phyloP scores from a whole-genome alignment of 2,113 vertebrate species.

The Oxyura jamaicensis region DNA sequence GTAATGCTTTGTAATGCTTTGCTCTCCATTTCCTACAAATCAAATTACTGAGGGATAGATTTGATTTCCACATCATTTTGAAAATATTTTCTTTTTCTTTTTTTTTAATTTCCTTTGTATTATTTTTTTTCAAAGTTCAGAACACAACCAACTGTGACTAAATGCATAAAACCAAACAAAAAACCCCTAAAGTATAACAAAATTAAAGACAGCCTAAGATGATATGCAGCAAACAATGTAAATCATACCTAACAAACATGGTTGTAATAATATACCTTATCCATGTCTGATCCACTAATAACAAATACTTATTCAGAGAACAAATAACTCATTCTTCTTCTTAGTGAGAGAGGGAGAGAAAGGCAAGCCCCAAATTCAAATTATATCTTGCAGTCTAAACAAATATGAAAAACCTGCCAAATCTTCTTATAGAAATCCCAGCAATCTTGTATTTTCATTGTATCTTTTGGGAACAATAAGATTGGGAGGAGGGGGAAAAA shows the following conservation, averaged over 20 bases:
- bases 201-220: slow-evolving; percentile 79
- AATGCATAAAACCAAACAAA: slow-evolving; percentile 82
- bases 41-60: slow-evolving; percentile 82
- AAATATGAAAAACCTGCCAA: slow-evolving; percentile 69
- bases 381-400: slow-evolving; percentile 69
- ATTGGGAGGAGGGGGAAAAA: background rate
- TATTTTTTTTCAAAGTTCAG: slow-evolving; percentile 82
- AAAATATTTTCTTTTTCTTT: slow-evolving; percentile 84
- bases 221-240: slow-evolving; percentile 71
- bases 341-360: slow-evolving; percentile 24
- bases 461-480: slow-evolving; percentile 48
- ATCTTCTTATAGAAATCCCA: slow-evolving; percentile 70
- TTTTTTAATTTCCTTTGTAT: slow-evolving; percentile 83
- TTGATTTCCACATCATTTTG: slow-evolving; percentile 84
- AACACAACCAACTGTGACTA: slow-evolving; percentile 82
- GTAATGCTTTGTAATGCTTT: slow-evolving; percentile 81
- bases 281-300: slow-evolving; percentile 81
- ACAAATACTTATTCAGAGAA: slow-evolving; percentile 76
- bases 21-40: slow-evolving; percentile 84
- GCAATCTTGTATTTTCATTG: slow-evolving; percentile 62
- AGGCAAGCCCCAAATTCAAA: slow-evolving; percentile 72
- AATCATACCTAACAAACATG: slow-evolving; percentile 75
- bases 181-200: slow-evolving; percentile 74
- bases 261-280: slow-evolving; percentile 76
- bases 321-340: slow-evolving; percentile 73